phyloP scores from a whole-genome alignment of 2,888 invertebrate genomes.

The Andrena camellia region DNA sequence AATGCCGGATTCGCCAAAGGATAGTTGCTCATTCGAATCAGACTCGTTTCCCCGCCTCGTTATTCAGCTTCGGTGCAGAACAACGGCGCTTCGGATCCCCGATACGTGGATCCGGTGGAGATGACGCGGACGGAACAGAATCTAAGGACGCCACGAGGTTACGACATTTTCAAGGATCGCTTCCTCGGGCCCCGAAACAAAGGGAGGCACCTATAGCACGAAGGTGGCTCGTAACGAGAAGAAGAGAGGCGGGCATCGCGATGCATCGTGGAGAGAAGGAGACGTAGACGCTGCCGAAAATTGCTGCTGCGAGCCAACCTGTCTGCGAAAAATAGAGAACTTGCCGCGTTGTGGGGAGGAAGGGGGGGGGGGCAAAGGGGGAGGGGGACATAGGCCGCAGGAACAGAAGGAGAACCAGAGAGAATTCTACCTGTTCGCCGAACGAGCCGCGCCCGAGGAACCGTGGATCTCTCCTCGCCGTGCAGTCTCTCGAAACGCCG shows the following conservation, averaged over 20 bases:
- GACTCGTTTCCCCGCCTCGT: slow-evolving; percentile 1
- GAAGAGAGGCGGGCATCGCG: slow-evolving; percentile 17
- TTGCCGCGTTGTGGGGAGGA: neutral
- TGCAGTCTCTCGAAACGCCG: slow-evolving; percentile 49
- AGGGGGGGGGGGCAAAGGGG: slow-evolving; percentile 1
- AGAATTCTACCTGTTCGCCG: slow-evolving; percentile 67
- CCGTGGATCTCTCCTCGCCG: slow-evolving; percentile 33
- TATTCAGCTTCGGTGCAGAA: slow-evolving; percentile 16
- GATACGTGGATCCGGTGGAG: slow-evolving; percentile 1
- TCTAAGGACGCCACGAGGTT: slow-evolving; percentile 60
- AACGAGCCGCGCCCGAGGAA: slow-evolving; percentile 2
- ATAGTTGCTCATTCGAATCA: slow-evolving; percentile 9
- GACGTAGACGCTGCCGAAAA: slow-evolving; percentile 66
- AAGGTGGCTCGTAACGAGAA: slow-evolving; percentile 52
- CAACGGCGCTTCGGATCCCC: neutral
- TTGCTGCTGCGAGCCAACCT: slow-evolving; percentile 70
- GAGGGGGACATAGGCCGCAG: slow-evolving; percentile 20
- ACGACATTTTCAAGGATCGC: slow-evolving; percentile 68
- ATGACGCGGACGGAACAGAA: slow-evolving; percentile 54
- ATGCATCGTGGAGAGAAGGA: slow-evolving; percentile 20
- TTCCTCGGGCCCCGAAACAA: slow-evolving; percentile 62
- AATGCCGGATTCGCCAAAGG: neutral
- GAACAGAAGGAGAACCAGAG: slow-evolving; percentile 30
- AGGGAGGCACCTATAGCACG: slow-evolving; percentile 66
- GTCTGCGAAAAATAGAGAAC: slow-evolving; percentile 74